These are phyloP conservation scores for Porites divaricata DNA, from an alignment of 92 coral and sea anemone genomes.

Conservation along the genomic window DNA sequence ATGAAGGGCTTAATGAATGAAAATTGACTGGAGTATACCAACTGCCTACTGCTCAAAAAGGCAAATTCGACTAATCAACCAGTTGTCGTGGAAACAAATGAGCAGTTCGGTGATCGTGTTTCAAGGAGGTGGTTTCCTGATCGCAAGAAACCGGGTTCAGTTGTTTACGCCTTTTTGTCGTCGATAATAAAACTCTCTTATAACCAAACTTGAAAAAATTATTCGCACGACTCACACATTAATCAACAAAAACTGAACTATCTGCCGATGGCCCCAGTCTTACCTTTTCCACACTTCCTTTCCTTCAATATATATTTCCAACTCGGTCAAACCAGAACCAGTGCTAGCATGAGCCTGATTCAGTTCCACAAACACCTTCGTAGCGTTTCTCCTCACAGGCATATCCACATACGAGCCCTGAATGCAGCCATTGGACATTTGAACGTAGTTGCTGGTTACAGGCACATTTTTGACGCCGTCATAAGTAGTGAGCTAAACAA, in stretches of 20 bases:
- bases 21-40: too few species aligned
- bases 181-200: too few species aligned
- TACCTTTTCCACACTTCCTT: conserved; percentile 86
- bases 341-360: conserved; percentile 1
- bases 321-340: conserved; percentile 70
- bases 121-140: too few species aligned
- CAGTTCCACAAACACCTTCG: conserved; percentile 57
- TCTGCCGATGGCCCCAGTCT: neutral
- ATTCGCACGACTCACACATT: too few species aligned
- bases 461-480: conserved; percentile 68
- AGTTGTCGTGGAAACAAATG: too few species aligned
- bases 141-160: too few species aligned
- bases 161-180: too few species aligned
- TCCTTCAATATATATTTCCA: conserved; percentile 88
- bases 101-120: too few species aligned
- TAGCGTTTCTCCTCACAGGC: conserved; percentile 75
- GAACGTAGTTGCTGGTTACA: conserved; percentile 84
- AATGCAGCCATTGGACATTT: conserved; percentile 77
- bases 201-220: too few species aligned
- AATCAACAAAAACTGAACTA: neutral
- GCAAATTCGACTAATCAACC: too few species aligned
- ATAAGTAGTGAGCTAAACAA: conserved; percentile 67
- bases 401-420: conserved; percentile 95
- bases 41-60: too few species aligned
- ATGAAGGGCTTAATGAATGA: too few species aligned